These are phyloP conservation scores for Ciona savignyi DNA, from an alignment of 23 tunicate species.

Conservation along the genomic window DNA sequence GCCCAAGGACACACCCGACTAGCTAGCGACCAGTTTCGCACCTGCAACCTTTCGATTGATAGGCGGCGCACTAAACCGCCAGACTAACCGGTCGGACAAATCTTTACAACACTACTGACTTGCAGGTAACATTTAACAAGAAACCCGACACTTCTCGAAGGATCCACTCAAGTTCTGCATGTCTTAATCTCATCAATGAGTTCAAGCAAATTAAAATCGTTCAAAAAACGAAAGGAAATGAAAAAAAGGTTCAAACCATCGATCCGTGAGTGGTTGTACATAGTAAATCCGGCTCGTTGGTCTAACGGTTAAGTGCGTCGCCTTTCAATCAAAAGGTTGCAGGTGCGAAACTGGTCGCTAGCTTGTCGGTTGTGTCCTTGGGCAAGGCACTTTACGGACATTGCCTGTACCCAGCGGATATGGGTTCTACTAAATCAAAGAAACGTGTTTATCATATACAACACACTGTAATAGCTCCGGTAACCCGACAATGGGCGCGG, in stretches of 20 bases:
- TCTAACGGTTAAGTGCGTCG: too few species aligned
- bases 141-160: background rate
- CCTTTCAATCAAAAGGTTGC: too few species aligned
- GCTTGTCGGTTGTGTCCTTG: background rate
- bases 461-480: too few species aligned
- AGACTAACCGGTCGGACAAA: too few species aligned
- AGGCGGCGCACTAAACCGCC: too few species aligned
- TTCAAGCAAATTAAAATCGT: background rate
- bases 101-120: too few species aligned
- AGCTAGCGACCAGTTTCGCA: too few species aligned
- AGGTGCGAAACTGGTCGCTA: too few species aligned
- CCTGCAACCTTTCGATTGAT: too few species aligned
- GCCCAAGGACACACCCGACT: too few species aligned
- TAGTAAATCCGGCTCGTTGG: background rate
- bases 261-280: background rate
- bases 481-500: too few species aligned
- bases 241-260: background rate
- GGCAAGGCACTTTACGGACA: background rate
- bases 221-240: background rate
- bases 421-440: background rate
- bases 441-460: too few species aligned
- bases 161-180: background rate
- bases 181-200: background rate
- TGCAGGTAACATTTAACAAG: background rate
- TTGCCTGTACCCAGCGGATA: background rate